Conservation (phyloP, 2,888 invertebrate species). For the Hypolimnas misippus region DNA sequence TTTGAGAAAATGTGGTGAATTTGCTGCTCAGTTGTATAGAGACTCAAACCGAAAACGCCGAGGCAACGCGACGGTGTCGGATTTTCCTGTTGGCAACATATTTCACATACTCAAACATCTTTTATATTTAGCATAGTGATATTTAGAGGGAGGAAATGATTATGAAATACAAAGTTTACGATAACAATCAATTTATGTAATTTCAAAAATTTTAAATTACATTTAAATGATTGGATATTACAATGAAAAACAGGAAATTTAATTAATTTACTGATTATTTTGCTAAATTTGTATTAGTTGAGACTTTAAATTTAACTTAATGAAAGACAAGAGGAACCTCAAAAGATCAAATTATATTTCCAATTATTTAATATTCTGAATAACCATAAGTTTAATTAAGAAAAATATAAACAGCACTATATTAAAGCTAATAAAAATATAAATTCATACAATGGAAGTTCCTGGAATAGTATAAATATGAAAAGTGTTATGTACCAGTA, state of each 20-base stretch:
- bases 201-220: too few relatives aligned
- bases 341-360: constrained; percentile 12
- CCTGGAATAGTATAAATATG: constrained; percentile 15
- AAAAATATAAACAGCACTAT: background rate
- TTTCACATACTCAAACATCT: constrained; percentile 19
- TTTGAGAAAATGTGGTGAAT: constrained; percentile 96
- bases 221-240: too few relatives aligned
- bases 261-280: too few relatives aligned
- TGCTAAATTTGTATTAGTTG: too few relatives aligned
- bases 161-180: background rate
- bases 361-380: background rate
- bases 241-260: too few relatives aligned
- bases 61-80: constrained; percentile 95
- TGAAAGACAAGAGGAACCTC: background rate
- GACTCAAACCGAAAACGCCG: constrained; percentile 97
- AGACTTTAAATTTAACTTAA: too few relatives aligned
- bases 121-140: background rate
- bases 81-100: constrained; percentile 85
- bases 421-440: constrained; percentile 1
- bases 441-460: constrained; percentile 22
- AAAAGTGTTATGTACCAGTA: constrained; percentile 42
- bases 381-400: background rate
- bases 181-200: background rate
- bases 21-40: constrained; percentile 96
- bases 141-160: background rate